phyloP scores from a whole-genome alignment of 2,113 vertebrate species.

The Xerus inauris region DNA sequence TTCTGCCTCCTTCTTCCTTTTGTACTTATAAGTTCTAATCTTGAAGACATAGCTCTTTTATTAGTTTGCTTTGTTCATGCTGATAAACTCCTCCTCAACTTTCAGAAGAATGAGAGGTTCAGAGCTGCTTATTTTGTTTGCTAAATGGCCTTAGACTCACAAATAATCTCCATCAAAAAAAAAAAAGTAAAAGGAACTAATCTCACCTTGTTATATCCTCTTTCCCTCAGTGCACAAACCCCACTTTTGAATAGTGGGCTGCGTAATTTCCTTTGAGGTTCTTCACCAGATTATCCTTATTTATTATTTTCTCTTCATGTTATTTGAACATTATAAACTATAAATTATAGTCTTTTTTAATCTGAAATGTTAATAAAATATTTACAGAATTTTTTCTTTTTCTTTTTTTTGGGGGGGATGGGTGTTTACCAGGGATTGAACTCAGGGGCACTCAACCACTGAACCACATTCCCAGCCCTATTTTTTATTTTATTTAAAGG shows the following conservation, averaged over 20 bases:
- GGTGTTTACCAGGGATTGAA: too few relatives aligned
- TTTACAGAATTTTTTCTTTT: not conserved
- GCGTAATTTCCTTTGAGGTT: rapidly evolving
- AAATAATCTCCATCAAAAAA: not conserved
- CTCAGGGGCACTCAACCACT: too few relatives aligned
- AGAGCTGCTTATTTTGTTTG: not conserved
- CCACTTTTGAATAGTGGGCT: rapidly evolving
- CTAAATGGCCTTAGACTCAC: not conserved
- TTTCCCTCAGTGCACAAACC: too few relatives aligned
- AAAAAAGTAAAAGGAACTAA: not conserved
- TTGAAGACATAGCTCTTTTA: not conserved
- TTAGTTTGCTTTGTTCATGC: too few relatives aligned
- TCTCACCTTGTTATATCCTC: too few relatives aligned
- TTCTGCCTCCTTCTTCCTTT: not conserved
- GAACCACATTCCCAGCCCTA: too few relatives aligned
- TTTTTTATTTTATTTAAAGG: too few relatives aligned
- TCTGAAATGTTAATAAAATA: not conserved
- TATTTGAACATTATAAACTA: not conserved
- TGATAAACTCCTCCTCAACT: too few relatives aligned
- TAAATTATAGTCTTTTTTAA: not conserved
- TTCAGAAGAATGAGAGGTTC: not conserved
- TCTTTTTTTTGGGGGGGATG: too few relatives aligned
- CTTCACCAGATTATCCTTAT: rapidly evolving
- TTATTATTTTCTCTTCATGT: not conserved
- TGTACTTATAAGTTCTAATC: rapidly evolving